Percentiles rank a stretch among this genome's conserved stretches.
These are phyloP conservation scores for Andrena hattorfiana DNA, from an alignment of 2,888 invertebrate genomes.

Conservation along the genomic window DNA sequence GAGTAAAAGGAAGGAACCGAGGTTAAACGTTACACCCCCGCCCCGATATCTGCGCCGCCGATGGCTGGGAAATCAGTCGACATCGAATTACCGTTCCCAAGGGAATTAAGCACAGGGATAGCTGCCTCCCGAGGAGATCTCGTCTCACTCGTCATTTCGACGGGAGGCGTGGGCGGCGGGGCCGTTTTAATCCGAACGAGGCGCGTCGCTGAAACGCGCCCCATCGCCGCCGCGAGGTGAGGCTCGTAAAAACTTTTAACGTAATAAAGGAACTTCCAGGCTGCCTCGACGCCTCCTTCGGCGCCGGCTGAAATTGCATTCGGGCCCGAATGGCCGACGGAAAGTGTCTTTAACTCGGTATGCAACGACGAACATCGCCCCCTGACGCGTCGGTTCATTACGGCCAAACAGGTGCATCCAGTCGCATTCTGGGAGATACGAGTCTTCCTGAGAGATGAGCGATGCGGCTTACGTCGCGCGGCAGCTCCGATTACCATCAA, in stretches of 20 bases:
- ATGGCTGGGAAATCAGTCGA: constrained; percentile 36
- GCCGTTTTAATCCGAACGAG: constrained; percentile 26
- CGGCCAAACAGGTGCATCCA: background rate
- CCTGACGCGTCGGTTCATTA: constrained; percentile 6
- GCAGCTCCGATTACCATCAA: no score
- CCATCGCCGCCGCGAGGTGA: constrained; percentile 23
- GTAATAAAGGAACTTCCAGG: constrained; percentile 66
- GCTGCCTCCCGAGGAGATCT: constrained; percentile 27
- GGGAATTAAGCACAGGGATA: constrained; percentile 14
- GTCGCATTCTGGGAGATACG: background rate
- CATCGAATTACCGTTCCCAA: constrained; percentile 46
- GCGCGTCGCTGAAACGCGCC: constrained; percentile 11
- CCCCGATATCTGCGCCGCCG: constrained; percentile 2
- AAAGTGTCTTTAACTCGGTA: constrained; percentile 7
- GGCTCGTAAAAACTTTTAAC: constrained; percentile 71
- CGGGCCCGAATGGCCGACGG: constrained; percentile 25
- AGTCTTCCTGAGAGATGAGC: no score
- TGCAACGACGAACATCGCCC: constrained; percentile 18
- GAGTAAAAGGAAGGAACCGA: background rate
- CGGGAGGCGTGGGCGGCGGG: background rate
- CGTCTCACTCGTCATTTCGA: constrained; percentile 23
- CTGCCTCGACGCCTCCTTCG: constrained; percentile 28
- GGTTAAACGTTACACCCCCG: background rate
- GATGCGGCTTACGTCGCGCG: no score
- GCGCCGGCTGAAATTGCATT: constrained; percentile 53